Conservation (phyloP, 2,797 vertebrate genomes). For the Enteromius argenteus region DNA sequence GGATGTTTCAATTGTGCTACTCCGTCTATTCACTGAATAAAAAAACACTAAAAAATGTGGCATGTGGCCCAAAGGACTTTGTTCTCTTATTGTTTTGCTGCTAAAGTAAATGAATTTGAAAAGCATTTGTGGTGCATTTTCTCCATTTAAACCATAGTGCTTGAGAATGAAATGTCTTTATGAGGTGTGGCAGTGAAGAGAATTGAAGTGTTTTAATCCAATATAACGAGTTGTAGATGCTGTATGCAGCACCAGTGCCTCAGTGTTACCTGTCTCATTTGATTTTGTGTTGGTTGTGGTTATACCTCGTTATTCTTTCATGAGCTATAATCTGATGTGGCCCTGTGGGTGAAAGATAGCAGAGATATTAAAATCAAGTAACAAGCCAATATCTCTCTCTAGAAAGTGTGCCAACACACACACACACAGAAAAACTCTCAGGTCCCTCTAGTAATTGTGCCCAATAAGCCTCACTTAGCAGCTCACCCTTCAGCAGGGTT, state of each 20-base stretch:
- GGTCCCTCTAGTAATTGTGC: slow-evolving; percentile 5
- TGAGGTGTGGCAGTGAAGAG: background rate
- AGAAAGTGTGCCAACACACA: slow-evolving; percentile 14
- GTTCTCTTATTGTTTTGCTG: background rate
- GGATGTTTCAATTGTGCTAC: background rate
- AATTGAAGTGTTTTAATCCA: slow-evolving; percentile 10
- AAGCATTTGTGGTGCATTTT: background rate
- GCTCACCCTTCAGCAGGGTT: background rate
- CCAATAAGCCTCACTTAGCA: slow-evolving; percentile 12
- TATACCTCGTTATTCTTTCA: slow-evolving; percentile 54
- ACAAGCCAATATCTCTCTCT: slow-evolving; percentile 48
- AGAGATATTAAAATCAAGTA: slow-evolving; percentile 55
- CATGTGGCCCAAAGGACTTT: slow-evolving; percentile 1
- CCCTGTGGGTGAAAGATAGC: slow-evolving; percentile 23
- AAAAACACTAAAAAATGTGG: background rate
- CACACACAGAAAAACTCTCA: slow-evolving; percentile 17
- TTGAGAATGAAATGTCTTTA: background rate
- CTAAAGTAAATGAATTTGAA: background rate
- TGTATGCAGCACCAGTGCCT: background rate
- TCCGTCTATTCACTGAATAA: background rate
- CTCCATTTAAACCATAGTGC: background rate
- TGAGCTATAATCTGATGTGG: slow-evolving; percentile 42
- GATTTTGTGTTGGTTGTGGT: slow-evolving; percentile 29
- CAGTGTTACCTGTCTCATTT: slow-evolving; percentile 16
- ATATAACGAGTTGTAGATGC: background rate